Percentiles rank a stretch among this genome's conserved stretches.
These are phyloP conservation scores for Elanus axillaris DNA, from an alignment of 2,113 vertebrate genomes.

Conservation along the genomic window DNA sequence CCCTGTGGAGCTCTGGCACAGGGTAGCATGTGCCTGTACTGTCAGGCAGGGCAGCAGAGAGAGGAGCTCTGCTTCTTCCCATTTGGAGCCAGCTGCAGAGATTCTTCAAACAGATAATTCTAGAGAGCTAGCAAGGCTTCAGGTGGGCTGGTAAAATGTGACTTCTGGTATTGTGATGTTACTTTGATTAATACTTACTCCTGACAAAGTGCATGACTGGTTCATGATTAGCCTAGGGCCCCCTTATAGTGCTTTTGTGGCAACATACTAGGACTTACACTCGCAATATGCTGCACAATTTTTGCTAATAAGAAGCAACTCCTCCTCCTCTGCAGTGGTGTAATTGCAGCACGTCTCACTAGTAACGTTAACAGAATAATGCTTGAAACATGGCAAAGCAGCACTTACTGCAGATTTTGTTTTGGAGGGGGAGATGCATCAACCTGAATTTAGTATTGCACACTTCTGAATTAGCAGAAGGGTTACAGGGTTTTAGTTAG, in stretches of 20 bases:
- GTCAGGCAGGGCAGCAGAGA: not conserved
- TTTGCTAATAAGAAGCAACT: not conserved
- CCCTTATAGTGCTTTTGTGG: not conserved
- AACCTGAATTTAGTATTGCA: not conserved
- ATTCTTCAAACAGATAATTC: not conserved
- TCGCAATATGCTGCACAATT: not conserved
- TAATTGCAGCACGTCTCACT: not conserved
- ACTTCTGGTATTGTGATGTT: not conserved
- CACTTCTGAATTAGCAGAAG: not conserved
- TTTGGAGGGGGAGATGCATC: not conserved
- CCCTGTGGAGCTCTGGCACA: not conserved
- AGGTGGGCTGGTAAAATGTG: not conserved
- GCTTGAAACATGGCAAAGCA: not conserved
- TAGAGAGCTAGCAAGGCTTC: not conserved
- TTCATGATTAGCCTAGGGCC: not conserved
- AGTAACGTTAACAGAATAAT: not conserved
- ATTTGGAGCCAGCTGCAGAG: not conserved
- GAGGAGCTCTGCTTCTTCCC: not conserved
- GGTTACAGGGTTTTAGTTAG: not conserved
- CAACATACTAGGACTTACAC: not conserved
- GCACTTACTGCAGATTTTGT: not conserved
- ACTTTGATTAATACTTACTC: not conserved
- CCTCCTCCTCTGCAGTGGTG: not conserved
- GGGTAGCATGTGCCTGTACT: not conserved
- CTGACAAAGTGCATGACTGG: not conserved